Conservation (phyloP, 2,113 vertebrate species). For the Psettodes erumei region DNA sequence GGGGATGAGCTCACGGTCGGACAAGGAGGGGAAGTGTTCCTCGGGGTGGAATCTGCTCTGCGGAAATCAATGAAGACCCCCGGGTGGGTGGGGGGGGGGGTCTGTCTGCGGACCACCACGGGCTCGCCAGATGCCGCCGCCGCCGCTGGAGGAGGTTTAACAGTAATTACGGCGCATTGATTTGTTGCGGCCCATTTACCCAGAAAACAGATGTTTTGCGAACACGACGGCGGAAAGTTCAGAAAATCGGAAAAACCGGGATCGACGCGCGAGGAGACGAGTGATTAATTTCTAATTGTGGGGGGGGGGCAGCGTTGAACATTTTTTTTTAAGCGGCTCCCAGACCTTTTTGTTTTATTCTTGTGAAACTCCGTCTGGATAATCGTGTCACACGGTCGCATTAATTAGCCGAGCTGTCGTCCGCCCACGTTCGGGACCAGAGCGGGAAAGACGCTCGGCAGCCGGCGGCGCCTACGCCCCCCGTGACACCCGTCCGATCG, state of each 20-base stretch:
- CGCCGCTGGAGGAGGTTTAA: slow-evolving; percentile 36
- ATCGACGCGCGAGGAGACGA: too few species aligned
- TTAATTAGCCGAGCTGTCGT: slow-evolving; percentile 60
- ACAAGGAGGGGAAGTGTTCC: slow-evolving; percentile 54
- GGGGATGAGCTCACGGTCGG: slow-evolving; percentile 33
- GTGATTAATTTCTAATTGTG: too few species aligned
- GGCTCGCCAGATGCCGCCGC: slow-evolving; percentile 56
- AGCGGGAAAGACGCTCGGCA: slow-evolving; percentile 48
- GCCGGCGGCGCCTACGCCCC: slow-evolving; percentile 54
- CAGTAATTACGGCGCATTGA: too few species aligned
- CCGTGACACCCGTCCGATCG: slow-evolving; percentile 17
- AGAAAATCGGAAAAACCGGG: too few species aligned
- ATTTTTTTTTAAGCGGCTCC: too few species aligned
- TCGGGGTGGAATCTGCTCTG: slow-evolving; percentile 28
- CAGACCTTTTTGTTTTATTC: background rate
- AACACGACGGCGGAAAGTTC: too few species aligned
- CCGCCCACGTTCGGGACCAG: slow-evolving; percentile 55
- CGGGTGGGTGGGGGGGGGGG: background rate
- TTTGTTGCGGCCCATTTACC: too few species aligned
- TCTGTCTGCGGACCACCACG: slow-evolving; percentile 36
- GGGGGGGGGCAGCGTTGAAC: too few species aligned
- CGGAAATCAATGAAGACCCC: slow-evolving; percentile 65
- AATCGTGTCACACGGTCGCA: slow-evolving; percentile 47
- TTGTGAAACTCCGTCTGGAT: slow-evolving; percentile 22
- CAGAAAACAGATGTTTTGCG: too few species aligned